phyloP scores from a whole-genome alignment of 2,888 invertebrate species.

The Stenodema calcarata region DNA sequence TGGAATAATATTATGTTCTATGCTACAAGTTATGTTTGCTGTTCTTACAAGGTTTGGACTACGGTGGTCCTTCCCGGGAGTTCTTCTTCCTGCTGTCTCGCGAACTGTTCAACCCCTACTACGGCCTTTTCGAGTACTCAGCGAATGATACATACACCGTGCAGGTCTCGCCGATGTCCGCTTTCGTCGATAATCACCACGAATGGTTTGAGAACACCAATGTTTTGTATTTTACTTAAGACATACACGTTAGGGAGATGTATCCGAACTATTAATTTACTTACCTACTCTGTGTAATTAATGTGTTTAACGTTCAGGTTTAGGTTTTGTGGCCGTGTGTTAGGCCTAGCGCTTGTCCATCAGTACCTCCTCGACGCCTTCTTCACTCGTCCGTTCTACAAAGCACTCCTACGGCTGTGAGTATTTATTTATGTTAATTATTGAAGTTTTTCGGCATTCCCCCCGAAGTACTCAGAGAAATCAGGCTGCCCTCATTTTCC shows the following conservation, averaged over 20 bases:
- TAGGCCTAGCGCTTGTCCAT: slow-evolving; percentile 94
- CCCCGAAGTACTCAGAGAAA: too few species aligned
- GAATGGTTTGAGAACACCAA: slow-evolving; percentile 80
- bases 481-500: too few species aligned
- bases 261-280: too few species aligned
- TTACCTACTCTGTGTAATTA: too few species aligned
- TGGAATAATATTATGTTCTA: neutral
- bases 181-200: slow-evolving; percentile 95
- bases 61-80: slow-evolving; percentile 96
- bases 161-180: slow-evolving; percentile 93
- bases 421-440: slow-evolving; percentile 57
- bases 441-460: neutral
- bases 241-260: too few species aligned
- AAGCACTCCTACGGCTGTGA: slow-evolving; percentile 83
- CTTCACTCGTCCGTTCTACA: slow-evolving; percentile 96
- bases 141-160: slow-evolving; percentile 98
- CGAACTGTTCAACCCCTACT: slow-evolving; percentile 97
- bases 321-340: slow-evolving; percentile 90
- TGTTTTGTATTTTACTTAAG: too few species aligned
- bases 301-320: slow-evolving; percentile 69
- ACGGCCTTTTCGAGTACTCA: slow-evolving; percentile 97
- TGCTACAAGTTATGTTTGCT: neutral
- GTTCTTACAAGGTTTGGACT: slow-evolving; percentile 70
- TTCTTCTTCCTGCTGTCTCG: slow-evolving; percentile 97
- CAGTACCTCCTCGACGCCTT: slow-evolving; percentile 96